Percentiles rank a stretch among this genome's conserved stretches.
These are phyloP conservation scores for Tachina grossa DNA, from an alignment of 2,888 invertebrate genomes.

Conservation along the genomic window DNA sequence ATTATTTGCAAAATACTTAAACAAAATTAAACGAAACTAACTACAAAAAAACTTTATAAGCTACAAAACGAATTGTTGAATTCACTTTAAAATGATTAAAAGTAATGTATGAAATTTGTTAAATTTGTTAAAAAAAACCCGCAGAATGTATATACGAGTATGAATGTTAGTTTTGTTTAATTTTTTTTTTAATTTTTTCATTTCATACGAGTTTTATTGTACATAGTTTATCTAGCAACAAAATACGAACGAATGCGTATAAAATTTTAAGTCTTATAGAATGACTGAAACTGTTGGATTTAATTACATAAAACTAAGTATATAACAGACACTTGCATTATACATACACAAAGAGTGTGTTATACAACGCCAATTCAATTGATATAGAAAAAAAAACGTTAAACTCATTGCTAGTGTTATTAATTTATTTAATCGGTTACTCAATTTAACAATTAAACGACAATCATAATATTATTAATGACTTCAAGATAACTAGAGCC, in stretches of 20 bases:
- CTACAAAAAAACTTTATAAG: conserved; percentile 10
- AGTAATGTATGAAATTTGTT: conserved; percentile 32
- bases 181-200: background rate
- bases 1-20: conserved; percentile 15
- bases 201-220: background rate
- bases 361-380: conserved; percentile 8
- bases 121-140: conserved; percentile 11
- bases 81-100: conserved; percentile 41
- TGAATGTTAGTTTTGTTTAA: background rate
- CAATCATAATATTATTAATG: conserved; percentile 13
- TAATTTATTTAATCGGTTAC: conserved; percentile 51
- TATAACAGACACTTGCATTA: background rate
- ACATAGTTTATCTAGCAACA: conserved; percentile 20
- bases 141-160: background rate
- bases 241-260: conserved; percentile 11
- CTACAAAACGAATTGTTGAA: conserved; percentile 16
- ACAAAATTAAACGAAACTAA: conserved; percentile 39
- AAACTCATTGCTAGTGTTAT: conserved; percentile 14
- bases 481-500: background rate
- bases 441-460: conserved; percentile 29
- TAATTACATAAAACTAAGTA: conserved; percentile 15
- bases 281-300: conserved; percentile 7
- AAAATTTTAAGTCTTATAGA: conserved; percentile 31
- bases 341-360: background rate
- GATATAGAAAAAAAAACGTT: conserved; percentile 1